Conservation (phyloP, 2,888 invertebrate species). For the Gandaritis pyraliata region DNA sequence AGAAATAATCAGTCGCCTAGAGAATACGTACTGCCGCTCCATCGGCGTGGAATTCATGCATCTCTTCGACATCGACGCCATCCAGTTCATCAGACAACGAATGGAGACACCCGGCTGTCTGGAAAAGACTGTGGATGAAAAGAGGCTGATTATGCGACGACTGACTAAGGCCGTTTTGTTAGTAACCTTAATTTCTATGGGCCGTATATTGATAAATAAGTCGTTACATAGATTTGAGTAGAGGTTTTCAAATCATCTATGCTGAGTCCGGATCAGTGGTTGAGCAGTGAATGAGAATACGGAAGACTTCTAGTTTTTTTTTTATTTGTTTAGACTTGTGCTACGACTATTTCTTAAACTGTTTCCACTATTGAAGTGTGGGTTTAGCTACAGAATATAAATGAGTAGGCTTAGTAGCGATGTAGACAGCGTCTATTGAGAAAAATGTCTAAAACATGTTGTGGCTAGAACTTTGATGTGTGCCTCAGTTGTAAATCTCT, state of each 20-base stretch:
- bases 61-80: conserved; percentile 87
- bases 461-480: no score
- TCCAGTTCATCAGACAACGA: conserved; percentile 87
- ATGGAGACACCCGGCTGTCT: conserved; percentile 87
- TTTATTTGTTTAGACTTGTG: no score
- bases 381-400: background rate
- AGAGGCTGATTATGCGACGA: conserved; percentile 87
- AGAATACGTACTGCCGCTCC: conserved; percentile 87
- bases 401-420: background rate
- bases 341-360: no score
- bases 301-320: no score
- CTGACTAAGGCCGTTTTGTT: conserved; percentile 87
- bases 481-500: no score
- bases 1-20: conserved; percentile 87
- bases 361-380: background rate
- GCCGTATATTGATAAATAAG: no score
- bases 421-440: no score
- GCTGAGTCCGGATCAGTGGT: no score
- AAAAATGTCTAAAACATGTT: no score
- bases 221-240: no score
- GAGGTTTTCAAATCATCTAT: no score
- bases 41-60: conserved; percentile 92
- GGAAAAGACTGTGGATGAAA: conserved; percentile 85
- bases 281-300: no score
- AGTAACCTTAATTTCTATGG: conserved; percentile 44